Percentiles rank a stretch among this genome's conserved stretches.
Evolutionary conservation across 1,140 invertebrate species (phyloP).

Genomic region (Araneus ventricosus): DNA sequence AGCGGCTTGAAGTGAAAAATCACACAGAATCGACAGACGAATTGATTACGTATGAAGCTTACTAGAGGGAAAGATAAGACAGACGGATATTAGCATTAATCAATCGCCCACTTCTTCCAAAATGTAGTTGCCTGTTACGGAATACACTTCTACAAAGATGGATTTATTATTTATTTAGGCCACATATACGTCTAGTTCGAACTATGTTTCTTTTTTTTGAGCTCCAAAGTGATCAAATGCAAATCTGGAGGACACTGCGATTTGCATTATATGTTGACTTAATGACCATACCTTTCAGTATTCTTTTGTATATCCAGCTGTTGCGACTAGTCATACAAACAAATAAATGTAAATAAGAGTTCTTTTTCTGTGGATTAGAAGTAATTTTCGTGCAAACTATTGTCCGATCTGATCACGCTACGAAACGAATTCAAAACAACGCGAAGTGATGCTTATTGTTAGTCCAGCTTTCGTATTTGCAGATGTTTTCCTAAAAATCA

Average conservation of each 20-base stretch:
- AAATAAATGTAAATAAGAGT: neutral
- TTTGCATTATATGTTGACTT: no score
- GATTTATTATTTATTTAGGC: no score
- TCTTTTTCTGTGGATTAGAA: neutral
- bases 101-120: neutral
- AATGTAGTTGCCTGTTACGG: no score
- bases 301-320: neutral
- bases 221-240: no score
- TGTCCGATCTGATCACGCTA: neutral
- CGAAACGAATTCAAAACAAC: neutral
- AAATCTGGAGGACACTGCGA: no score
- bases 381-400: neutral
- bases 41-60: neutral
- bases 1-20: neutral
- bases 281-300: no score
- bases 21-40: neutral
- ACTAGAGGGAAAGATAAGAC: conserved; percentile 7
- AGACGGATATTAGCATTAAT: neutral
- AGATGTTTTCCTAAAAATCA: neutral
- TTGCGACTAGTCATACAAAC: neutral
- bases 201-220: no score
- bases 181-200: no score
- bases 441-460: neutral
- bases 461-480: neutral
- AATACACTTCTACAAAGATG: no score